Conservation (phyloP, 2,113 vertebrate species). For the Mustelus asterias region DNA sequence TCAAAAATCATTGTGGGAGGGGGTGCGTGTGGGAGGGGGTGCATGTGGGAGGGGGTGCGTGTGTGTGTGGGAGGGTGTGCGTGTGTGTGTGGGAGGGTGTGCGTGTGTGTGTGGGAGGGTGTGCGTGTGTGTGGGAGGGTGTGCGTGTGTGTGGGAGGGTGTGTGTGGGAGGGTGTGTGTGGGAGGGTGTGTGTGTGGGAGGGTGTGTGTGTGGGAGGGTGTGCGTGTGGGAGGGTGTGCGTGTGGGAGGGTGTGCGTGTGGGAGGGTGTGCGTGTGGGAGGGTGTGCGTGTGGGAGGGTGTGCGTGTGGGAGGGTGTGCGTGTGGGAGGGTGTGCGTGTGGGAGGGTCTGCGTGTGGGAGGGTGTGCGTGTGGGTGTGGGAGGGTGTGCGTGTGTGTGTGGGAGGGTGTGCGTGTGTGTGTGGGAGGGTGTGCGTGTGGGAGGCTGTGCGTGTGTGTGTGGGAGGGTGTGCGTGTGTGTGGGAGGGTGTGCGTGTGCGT, state of each 20-base stretch:
- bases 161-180: not conserved
- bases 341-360: not conserved
- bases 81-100: too few species aligned
- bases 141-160: too few species aligned
- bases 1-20: not conserved
- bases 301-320: too few species aligned
- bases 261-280: not conserved
- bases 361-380: not conserved
- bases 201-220: not conserved
- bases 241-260: not conserved
- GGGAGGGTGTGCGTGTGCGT: not conserved
- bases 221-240: too few species aligned
- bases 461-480: too few species aligned
- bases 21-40: not conserved
- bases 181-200: not conserved
- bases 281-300: too few species aligned
- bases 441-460: too few species aligned
- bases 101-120: too few species aligned
- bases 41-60: not conserved
- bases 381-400: not conserved
- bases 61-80: too few species aligned
- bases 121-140: too few species aligned
- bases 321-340: not conserved
- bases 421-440: too few species aligned
- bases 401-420: too few species aligned